phyloP scores from a whole-genome alignment of 2,888 invertebrate genomes.

The Dascillus cervinus region DNA sequence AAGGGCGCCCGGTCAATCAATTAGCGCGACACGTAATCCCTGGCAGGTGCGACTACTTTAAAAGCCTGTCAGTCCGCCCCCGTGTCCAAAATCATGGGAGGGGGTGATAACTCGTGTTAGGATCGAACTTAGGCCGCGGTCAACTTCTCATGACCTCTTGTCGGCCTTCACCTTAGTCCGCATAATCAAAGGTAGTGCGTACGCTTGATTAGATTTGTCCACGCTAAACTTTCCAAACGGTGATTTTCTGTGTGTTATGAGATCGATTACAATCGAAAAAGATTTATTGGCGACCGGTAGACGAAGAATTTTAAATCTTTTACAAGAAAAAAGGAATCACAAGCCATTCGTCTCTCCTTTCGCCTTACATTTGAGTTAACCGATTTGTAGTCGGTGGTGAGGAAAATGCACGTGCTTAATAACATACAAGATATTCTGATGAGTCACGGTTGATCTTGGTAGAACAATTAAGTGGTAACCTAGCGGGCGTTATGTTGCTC shows the following conservation, averaged over 20 bases:
- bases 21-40: constrained; percentile 12
- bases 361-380: no score
- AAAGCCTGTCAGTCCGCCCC: constrained; percentile 8
- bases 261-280: no score
- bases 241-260: constrained; percentile 1
- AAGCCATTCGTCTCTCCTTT: no score
- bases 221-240: constrained; percentile 10
- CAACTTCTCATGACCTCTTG: constrained; percentile 22
- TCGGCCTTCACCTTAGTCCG: constrained; percentile 20
- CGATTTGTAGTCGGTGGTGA: no score
- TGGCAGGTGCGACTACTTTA: constrained; percentile 11
- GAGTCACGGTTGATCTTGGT: no score
- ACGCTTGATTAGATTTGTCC: background rate
- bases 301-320: no score
- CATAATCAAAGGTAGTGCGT: constrained; percentile 11
- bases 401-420: no score
- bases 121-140: constrained; percentile 14
- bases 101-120: constrained; percentile 9
- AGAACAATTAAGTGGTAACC: no score
- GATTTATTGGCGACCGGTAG: no score
- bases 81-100: constrained; percentile 4
- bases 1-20: constrained; percentile 10
- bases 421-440: no score
- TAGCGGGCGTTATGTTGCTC: no score
- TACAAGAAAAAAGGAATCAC: no score